Conservation (phyloP, 1,140 invertebrate genomes). For the Akabosia matsudoensis region DNA sequence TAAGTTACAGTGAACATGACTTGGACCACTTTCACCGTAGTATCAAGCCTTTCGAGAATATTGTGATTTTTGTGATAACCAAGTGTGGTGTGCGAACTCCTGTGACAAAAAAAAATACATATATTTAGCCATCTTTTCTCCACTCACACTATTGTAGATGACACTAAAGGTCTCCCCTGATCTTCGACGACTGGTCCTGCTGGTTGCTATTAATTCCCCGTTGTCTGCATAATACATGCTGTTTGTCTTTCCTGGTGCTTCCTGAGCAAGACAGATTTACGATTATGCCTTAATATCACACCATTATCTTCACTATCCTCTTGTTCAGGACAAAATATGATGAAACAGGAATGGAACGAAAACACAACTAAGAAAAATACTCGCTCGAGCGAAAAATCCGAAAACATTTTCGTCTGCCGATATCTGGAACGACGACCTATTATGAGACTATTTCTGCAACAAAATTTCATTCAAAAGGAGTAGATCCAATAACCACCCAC, state of each 20-base stretch:
- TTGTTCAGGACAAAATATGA: background rate
- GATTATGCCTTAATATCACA: background rate
- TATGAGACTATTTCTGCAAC: too few relatives aligned
- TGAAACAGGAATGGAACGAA: background rate
- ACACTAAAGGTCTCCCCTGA: background rate
- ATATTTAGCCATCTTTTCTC: background rate
- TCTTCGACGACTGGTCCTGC: background rate
- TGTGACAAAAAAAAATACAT: background rate
- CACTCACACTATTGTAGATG: background rate
- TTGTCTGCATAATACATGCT: background rate
- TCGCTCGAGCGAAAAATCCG: too few relatives aligned
- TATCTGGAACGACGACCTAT: too few relatives aligned
- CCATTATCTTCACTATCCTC: background rate
- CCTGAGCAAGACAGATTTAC: conserved; percentile 1
- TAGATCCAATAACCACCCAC: too few relatives aligned
- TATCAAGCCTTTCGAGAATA: background rate
- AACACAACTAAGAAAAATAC: background rate
- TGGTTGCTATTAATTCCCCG: background rate
- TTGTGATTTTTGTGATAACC: background rate
- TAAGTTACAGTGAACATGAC: too few relatives aligned
- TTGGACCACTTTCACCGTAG: too few relatives aligned
- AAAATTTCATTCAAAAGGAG: too few relatives aligned
- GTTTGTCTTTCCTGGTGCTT: background rate
- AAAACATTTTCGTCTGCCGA: too few relatives aligned
- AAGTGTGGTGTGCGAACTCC: background rate